Conservation (phyloP, 1,140 invertebrate species). For the Hyles euphorbiae region DNA sequence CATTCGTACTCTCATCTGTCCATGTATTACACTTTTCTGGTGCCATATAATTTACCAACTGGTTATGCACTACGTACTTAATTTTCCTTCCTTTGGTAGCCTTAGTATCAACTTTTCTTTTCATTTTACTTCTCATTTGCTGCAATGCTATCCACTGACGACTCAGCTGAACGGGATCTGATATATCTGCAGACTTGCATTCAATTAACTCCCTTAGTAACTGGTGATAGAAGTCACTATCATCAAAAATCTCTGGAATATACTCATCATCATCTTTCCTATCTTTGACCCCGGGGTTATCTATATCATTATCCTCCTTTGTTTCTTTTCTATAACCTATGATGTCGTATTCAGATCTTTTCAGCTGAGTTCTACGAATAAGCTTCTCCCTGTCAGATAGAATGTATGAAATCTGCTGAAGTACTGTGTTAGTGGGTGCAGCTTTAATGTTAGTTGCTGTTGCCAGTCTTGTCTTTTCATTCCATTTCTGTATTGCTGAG, state of each 20-base stretch:
- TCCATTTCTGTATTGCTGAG: conserved; percentile 91
- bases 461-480: conserved; percentile 89
- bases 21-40: conserved; percentile 82
- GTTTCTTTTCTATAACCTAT: conserved; percentile 77
- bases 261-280: conserved; percentile 78
- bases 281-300: conserved; percentile 42
- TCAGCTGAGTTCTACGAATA: conserved; percentile 87
- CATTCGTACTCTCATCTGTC: conserved; percentile 86
- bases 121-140: conserved; percentile 92
- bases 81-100: conserved; percentile 95
- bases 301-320: conserved; percentile 34
- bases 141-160: conserved; percentile 94
- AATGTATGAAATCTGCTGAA: conserved; percentile 92
- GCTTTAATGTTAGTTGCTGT: conserved; percentile 79
- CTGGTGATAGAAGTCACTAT: conserved; percentile 98
- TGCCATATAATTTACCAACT: conserved; percentile 96
- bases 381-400: conserved; percentile 86
- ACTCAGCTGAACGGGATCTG: conserved; percentile 87
- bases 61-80: conserved; percentile 92
- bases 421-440: conserved; percentile 82
- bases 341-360: conserved; percentile 84
- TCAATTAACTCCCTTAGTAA: conserved; percentile 94
- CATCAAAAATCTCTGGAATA: conserved; percentile 94
- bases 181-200: conserved; percentile 87
- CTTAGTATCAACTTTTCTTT: conserved; percentile 91